Percentiles rank a stretch among this genome's conserved stretches.
phyloP scores from a whole-genome alignment of 2,888 invertebrate genomes.

The Hydropsyche betteni region DNA sequence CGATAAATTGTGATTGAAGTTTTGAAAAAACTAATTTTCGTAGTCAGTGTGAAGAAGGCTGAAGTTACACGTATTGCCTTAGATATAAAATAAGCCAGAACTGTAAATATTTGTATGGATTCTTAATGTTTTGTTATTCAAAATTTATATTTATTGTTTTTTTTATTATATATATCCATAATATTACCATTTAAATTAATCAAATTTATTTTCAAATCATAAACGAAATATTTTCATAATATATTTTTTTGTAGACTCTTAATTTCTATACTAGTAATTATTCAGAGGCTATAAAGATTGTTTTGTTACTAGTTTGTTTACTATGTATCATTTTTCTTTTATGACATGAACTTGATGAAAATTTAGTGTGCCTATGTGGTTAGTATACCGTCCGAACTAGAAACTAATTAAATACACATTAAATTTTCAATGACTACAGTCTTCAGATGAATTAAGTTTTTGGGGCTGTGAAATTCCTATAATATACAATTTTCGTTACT shows the following conservation, averaged over 20 bases:
- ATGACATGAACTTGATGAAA: neutral
- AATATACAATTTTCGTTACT: too few species aligned
- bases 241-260: neutral
- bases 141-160: too few species aligned
- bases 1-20: too few species aligned
- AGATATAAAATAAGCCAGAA: neutral
- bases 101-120: neutral
- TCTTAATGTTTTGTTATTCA: neutral
- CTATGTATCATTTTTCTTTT: neutral
- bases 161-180: too few species aligned
- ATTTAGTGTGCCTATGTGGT: constrained; percentile 3
- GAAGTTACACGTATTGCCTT: too few species aligned
- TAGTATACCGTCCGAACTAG: constrained; percentile 16
- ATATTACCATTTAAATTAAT: too few species aligned
- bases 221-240: too few species aligned
- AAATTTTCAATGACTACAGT: neutral
- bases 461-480: constrained; percentile 11
- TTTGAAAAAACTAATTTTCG: too few species aligned
- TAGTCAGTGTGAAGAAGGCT: too few species aligned
- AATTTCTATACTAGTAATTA: constrained; percentile 1
- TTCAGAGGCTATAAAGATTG: neutral
- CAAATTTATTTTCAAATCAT: too few species aligned
- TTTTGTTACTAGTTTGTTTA: constrained; percentile 2
- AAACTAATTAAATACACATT: constrained; percentile 1
- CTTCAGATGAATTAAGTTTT: neutral